Base-by-base conservation (phyloP, 2,113 vertebrate species). In the Morone chrysops region DNA sequence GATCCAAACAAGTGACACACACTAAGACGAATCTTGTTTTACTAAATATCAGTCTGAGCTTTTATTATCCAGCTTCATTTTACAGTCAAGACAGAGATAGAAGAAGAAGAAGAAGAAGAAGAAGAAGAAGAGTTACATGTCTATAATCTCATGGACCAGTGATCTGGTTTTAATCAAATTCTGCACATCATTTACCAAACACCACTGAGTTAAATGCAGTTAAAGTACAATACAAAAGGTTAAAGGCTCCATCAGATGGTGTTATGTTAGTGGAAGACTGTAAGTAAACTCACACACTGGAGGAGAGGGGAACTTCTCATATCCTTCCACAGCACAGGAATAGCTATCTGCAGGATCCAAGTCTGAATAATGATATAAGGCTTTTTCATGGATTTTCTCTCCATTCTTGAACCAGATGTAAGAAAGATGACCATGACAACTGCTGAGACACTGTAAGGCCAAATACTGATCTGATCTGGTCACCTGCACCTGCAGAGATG, bases 301-400 rank as follows among this genome's bases (percentile, higher is more conserved):
- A 48, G 67, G 4, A 70, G 67, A 70, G 10, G 0, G 31, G 31
- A 0, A 38, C 1, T 20, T 0, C 31, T 70, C 48, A n/a, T 53
- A 8, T 40, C 0, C 54, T 12, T n/a, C n/a, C 0, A 51, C 6
- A 43, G 81, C 72, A 69, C 85, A 85, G 13, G 67, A 61, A 41
- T 4, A 56, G 14, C 73, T 84, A 17, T 72, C 5, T 56, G 0
- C 0, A 70, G 2, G 0, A 66, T 48, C 1, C 17, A 31, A 11
- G 6, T 5, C 2, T 0, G 0, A 17, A 20, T 1, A 53, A 53
- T 0, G 20, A 20, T 2, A 8, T 8, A 17, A 20, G 20, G 50
- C 2, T 53, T 18, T 6, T 53, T 17, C 6, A 14, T 16, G 1
- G 20, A 18, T 53, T 0, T 20, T 20, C 18, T 50, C 1, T 53